These are phyloP conservation scores for Columba guinea DNA, from an alignment of 2,797 vertebrate genomes.

Conservation along the genomic window DNA sequence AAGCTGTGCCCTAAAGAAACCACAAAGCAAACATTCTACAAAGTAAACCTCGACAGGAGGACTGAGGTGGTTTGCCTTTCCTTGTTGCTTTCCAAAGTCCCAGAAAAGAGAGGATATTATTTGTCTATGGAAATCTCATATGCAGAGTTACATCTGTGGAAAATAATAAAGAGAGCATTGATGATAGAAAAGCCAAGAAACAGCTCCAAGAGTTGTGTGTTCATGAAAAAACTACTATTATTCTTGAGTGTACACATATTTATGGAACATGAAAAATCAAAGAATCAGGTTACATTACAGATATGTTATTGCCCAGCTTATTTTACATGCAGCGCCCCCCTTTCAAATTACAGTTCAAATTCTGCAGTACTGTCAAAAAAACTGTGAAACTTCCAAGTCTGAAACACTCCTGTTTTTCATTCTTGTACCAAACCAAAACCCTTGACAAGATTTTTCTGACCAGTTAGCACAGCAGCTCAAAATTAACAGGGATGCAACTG, in stretches of 20 bases:
- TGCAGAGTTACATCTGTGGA: neutral
- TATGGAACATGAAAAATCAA: neutral
- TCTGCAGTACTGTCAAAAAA: neutral
- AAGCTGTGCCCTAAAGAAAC: slow-evolving; percentile 24
- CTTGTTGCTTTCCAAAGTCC: neutral
- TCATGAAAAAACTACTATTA: neutral
- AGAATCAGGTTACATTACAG: neutral
- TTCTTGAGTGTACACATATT: neutral
- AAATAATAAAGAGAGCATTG: neutral
- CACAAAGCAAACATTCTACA: slow-evolving; percentile 35
- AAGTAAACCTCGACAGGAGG: neutral
- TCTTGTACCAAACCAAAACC: neutral
- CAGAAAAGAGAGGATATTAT: slow-evolving; percentile 25
- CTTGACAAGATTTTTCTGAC: neutral
- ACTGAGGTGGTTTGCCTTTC: neutral
- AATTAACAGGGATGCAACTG: neutral
- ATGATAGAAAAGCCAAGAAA: neutral
- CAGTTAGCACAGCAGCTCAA: neutral
- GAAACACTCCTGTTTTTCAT: neutral
- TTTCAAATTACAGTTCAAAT: neutral
- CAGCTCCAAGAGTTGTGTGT: neutral
- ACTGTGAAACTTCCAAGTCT: neutral
- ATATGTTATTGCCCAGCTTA: neutral
- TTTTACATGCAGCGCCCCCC: neutral
- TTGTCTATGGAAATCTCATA: neutral